These are phyloP conservation scores for Caenorhabditis sp. DNA, from an alignment of 2,888 invertebrate species.

Conservation along the genomic window DNA sequence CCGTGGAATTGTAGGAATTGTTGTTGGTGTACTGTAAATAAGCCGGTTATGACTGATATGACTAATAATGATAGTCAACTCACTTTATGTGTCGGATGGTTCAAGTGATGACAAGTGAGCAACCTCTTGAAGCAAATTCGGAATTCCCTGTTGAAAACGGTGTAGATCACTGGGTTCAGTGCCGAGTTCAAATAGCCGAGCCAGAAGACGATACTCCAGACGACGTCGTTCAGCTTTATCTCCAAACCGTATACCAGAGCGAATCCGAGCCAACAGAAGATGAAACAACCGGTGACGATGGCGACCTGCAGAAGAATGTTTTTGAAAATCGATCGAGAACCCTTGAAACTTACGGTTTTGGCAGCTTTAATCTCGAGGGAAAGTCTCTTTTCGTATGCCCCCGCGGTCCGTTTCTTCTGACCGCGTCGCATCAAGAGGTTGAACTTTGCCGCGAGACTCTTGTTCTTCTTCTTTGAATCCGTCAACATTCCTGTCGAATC, in stretches of 20 bases:
- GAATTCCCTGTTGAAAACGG: slow-evolving; percentile 82
- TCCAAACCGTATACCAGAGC: slow-evolving; percentile 85
- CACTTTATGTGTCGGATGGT: slow-evolving; percentile 70
- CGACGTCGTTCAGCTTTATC: slow-evolving; percentile 76
- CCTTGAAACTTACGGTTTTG: slow-evolving; percentile 65
- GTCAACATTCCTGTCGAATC: slow-evolving; percentile 29
- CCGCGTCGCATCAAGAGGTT: slow-evolving; percentile 66
- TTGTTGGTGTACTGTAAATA: slow-evolving; percentile 74
- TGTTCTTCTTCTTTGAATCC: slow-evolving; percentile 32
- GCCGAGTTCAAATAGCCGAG: slow-evolving; percentile 97
- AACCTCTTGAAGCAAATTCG: slow-evolving; percentile 82
- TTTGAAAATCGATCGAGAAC: too few species aligned
- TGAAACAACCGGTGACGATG: slow-evolving; percentile 97
- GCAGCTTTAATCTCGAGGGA: slow-evolving; percentile 82
- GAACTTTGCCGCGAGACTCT: slow-evolving; percentile 61
- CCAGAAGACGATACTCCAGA: slow-evolving; percentile 93
- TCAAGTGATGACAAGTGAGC: slow-evolving; percentile 81
- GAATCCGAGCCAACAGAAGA: slow-evolving; percentile 97
- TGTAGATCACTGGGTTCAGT: slow-evolving; percentile 89
- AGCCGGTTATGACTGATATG: too few species aligned
- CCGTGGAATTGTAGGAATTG: slow-evolving; percentile 75
- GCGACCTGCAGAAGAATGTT: slow-evolving; percentile 85
- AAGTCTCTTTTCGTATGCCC: slow-evolving; percentile 82
- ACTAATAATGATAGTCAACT: too few species aligned
- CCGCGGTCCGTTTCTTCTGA: slow-evolving; percentile 73